These are phyloP conservation scores for Mus musculus DNA, from an alignment of 2,113 vertebrate genomes.

Conservation along the genomic window GRCm39 chr9:117341001-117341500, in stretches of 20 bases:
- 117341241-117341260: constrained; percentile 76
- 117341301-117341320: constrained; percentile 65
- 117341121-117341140: constrained; percentile 68
- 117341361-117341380: background rate
- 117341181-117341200: constrained; percentile 80
- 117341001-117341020: constrained; percentile 55
- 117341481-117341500: background rate
- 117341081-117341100: background rate
- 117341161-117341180: constrained; percentile 82
- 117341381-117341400: background rate
- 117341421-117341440: background rate
- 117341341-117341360: constrained; percentile 6
- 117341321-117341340: constrained; percentile 28
- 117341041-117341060: constrained; percentile 65
- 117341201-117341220: constrained; percentile 82
- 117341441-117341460: background rate
- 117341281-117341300: constrained; percentile 63
- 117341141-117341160: constrained; percentile 80
- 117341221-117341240: constrained; percentile 82
- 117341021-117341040: constrained; percentile 14
- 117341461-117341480: background rate
- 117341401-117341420: background rate
- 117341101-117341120: constrained; percentile 77
- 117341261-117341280: constrained; percentile 68
- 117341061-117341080: constrained; percentile 43